Evolutionary conservation across 2,113 vertebrate species (phyloP), one percentile per base, ranked within the genome.

Genomic region (Rhinoptilus africanus): DNA sequence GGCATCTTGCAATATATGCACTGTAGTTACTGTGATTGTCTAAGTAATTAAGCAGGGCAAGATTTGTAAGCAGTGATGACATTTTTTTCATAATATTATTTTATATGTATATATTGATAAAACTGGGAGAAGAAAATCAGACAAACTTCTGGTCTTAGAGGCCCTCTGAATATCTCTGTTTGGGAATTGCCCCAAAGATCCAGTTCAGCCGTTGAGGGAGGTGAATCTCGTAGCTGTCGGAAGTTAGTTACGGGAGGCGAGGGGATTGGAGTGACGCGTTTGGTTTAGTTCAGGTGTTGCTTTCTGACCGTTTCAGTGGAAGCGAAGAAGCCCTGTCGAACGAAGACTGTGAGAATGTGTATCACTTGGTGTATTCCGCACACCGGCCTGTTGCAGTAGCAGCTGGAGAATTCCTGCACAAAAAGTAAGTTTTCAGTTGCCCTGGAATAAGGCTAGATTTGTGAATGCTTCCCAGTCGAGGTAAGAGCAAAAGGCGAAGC

Each of bases 321-420:
- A 99, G 99, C 15, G 99, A 99, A 97, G 99, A 99, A 92, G 99
- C 99, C 62, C 98, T 99, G 96, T 99, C 99, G 23, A 99, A 99
- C 48, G 99, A 99, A 98, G 99, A 99, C 98, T 99, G 99, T 94
- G 99, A 99, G 98, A 99, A 99, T 56, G 99, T 99, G 77, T 99
- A 99, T 97, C 99, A 99, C 96, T 98, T 99, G 96, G 99, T 99
- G 10, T 99, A 99, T 96, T 99, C 99, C 2, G 99, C 99, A 84
- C 99, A 99, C 95, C 98, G 99, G 20, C 99, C 99, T 10, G 99
- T 99, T 80, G 99, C 99, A 22, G 99, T 99, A 20, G 99, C 99
- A 67, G 99, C 99, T 73, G 99, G 99, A 94, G 99, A 99, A 86
- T 99, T 99, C 87, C 98, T 99, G 89, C 99, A 99, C 96, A 99